Evolutionary conservation across 2,888 invertebrate genomes (phyloP), one percentile per base, ranked within the genome.

Genomic region (Neoaliturus tenellus): DNA sequence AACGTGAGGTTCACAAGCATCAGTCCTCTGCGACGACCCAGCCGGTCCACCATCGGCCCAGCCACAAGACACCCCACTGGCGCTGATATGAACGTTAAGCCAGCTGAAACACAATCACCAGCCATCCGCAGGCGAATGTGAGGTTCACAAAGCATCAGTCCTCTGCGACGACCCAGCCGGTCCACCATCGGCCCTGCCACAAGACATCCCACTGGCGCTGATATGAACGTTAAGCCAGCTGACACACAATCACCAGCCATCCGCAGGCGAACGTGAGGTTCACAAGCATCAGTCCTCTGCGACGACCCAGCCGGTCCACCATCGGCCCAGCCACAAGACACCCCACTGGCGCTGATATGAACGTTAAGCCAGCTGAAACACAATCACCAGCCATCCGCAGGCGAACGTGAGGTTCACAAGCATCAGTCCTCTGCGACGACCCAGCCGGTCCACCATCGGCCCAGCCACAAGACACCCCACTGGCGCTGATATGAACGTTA

Each of bases 191-290:
- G 91, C 28, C 93, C 92, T 14, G 92, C 91, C 5, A 92, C 55
- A 17, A 93, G 88, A 85, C 92, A 92, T 14, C 93, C 93, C 10
- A 93, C 84, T 0, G 93, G 93, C 3, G 92, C 92, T 20, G 92
- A 91, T 81, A 93, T 88, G 0, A 93, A 92, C 0, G 92, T 91
- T 33, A 92, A 90, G 83, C 93, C 92, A 0, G 93, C 93, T 93
- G 88, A n/a, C n/a, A n/a, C n/a, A n/a, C n/a, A n/a, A 93, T 90
- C 0, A 91, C 87, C 3, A 92, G 85, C 93, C 93, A 93, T 14
- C 93, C 93, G 5, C 91, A 85, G 58, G 92, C 88, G 0, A 92
- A 91, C 8, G 92, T 90, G 0, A 91, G 84, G 85, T 92, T 93
- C 23, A 92, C 90, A 2, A 90, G 87, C 17, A 92, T 87, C 41